Conservation (phyloP, 2,113 vertebrate species). For the Oryzias woworae region DNA sequence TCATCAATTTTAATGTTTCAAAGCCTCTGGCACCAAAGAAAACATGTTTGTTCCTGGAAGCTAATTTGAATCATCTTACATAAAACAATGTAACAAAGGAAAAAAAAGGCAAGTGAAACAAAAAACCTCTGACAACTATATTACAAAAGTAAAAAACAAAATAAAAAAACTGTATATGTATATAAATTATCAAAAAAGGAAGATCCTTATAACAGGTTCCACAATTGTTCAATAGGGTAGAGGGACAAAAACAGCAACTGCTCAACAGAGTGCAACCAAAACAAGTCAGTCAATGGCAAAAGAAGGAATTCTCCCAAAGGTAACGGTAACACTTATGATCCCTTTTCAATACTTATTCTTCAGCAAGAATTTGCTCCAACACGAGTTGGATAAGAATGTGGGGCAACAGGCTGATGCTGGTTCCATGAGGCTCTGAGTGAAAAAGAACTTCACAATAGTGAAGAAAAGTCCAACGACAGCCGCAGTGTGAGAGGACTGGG, state of each 20-base stretch:
- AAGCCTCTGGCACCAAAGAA: constrained; percentile 66
- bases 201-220: constrained; percentile 65
- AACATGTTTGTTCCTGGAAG: constrained; percentile 76
- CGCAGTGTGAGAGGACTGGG: constrained; percentile 16
- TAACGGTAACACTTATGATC: constrained; percentile 61
- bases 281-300: constrained; percentile 58
- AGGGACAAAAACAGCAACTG: constrained; percentile 12
- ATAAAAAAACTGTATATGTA: constrained; percentile 35
- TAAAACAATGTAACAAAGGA: constrained; percentile 64
- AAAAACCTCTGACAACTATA: constrained; percentile 66
- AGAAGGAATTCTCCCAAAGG: constrained; percentile 48
- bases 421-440: constrained; percentile 4
- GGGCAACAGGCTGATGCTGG: constrained; percentile 13
- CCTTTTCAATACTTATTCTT: constrained; percentile 53
- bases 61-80: constrained; percentile 62
- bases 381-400: constrained; percentile 27
- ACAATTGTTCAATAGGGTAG: constrained; percentile 63
- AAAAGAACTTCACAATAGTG: constrained; percentile 2
- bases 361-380: constrained; percentile 45
- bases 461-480: constrained; percentile 30
- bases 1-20: constrained; percentile 62
- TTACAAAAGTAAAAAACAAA: constrained; percentile 69
- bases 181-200: constrained; percentile 71
- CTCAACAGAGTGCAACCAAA: constrained; percentile 50
- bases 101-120: constrained; percentile 59